Evolutionary conservation across 2,797 vertebrate species (phyloP).

Genomic region (Pteropus rufus): DNA sequence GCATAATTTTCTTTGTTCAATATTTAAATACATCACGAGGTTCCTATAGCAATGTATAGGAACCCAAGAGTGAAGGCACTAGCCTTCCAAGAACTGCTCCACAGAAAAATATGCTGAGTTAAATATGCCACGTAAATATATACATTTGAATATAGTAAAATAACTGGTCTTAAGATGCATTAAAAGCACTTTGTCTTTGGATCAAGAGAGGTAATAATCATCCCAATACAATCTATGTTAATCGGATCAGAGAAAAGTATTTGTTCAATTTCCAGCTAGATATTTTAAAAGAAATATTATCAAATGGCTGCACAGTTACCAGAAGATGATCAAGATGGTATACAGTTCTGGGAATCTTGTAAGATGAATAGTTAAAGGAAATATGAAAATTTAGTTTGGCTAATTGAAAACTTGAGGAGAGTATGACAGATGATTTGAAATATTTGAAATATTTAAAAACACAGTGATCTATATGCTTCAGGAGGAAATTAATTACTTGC

Average conservation of each 20-base stretch:
- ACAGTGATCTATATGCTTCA: background rate
- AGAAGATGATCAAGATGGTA: background rate
- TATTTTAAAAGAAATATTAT: constrained; percentile 18
- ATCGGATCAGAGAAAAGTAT: background rate
- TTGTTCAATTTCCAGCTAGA: background rate
- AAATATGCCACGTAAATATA: background rate
- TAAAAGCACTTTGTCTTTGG: background rate
- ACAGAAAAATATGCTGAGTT: background rate
- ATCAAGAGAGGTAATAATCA: background rate
- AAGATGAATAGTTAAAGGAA: background rate
- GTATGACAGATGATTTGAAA: background rate
- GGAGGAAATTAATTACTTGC: background rate
- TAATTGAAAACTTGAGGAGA: background rate
- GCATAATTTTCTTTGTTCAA: constrained; percentile 27
- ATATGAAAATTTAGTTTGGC: background rate
- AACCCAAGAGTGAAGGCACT: background rate
- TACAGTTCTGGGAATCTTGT: background rate
- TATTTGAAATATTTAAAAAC: background rate
- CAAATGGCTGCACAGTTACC: background rate
- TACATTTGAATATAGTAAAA: background rate
- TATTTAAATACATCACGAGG: background rate
- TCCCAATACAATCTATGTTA: background rate
- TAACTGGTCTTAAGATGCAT: background rate
- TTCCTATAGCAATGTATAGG: constrained; percentile 48
- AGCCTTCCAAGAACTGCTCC: background rate